phyloP scores from a whole-genome alignment of 30 jellyfish, hydroid and myxozoan genomes.

The Hydractinia symbiolongicarpus region DNA sequence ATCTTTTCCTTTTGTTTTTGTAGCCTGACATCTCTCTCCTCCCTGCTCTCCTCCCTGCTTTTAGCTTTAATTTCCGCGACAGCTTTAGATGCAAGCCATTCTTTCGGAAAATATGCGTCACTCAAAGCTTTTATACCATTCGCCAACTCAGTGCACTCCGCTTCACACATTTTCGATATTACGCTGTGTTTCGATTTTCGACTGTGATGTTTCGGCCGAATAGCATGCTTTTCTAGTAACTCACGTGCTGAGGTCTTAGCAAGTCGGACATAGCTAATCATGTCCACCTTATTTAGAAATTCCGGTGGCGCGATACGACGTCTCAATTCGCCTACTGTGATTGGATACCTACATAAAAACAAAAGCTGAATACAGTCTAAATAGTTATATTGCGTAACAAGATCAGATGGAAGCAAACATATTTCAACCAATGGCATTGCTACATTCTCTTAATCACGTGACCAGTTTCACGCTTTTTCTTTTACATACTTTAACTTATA shows the following conservation, averaged over 20 bases:
- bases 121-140: conserved; percentile 24
- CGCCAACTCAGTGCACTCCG: conserved; percentile 29
- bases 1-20: too few species aligned
- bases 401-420: too few species aligned
- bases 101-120: conserved; percentile 26
- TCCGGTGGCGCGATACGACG: conserved; percentile 42
- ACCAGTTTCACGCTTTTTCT: too few species aligned
- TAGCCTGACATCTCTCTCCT: too few species aligned
- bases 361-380: neutral
- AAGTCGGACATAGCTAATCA: conserved; percentile 32
- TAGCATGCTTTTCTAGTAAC: conserved; percentile 20
- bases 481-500: too few species aligned
- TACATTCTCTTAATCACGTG: too few species aligned
- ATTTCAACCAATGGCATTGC: too few species aligned
- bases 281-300: conserved; percentile 29
- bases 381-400: too few species aligned
- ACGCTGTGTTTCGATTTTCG: conserved; percentile 35
- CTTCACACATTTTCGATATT: conserved; percentile 33
- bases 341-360: conserved; percentile 16
- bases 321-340: conserved; percentile 24
- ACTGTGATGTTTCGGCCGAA: conserved; percentile 27
- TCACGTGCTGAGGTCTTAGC: conserved; percentile 37
- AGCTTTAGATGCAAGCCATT: neutral
- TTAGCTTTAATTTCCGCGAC: neutral
- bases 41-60: neutral